A percentile compares a stretch with the other conserved stretches of the same genome.
Conservation (phyloP, 1,140 invertebrate genomes). For the Sinonovacula constricta region DNA sequence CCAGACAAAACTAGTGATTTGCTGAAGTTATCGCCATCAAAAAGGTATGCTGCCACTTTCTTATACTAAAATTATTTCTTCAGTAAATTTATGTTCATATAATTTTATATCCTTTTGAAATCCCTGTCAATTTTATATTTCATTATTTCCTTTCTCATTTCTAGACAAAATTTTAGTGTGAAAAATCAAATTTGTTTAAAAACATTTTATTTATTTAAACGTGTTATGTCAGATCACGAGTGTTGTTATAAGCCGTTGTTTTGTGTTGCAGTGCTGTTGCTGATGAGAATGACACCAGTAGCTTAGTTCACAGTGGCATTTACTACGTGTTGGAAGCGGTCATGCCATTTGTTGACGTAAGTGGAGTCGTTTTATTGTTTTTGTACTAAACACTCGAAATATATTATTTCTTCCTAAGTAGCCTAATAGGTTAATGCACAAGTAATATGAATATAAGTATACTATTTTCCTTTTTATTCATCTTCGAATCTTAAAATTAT, state of each 20-base stretch:
- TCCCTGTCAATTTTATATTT: too few species aligned
- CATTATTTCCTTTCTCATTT: too few species aligned
- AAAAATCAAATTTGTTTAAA: too few species aligned
- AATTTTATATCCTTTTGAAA: too few species aligned
- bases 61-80: neutral
- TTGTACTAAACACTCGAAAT: neutral
- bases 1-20: slow-evolving; percentile 66
- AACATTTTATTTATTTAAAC: too few species aligned
- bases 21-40: slow-evolving; percentile 70
- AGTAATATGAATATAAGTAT: too few species aligned
- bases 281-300: slow-evolving; percentile 63
- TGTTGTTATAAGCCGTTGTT: slow-evolving; percentile 71
- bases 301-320: slow-evolving; percentile 68
- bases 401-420: too few species aligned
- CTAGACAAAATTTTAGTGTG: too few species aligned
- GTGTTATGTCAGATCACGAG: too few species aligned
- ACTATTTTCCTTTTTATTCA: too few species aligned
- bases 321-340: slow-evolving; percentile 76
- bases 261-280: slow-evolving; percentile 70
- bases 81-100: neutral
- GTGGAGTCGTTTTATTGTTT: slow-evolving; percentile 5
- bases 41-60: slow-evolving; percentile 55
- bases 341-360: slow-evolving; percentile 76
- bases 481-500: too few species aligned
- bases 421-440: too few species aligned